Percentiles rank a stretch among this genome's conserved stretches.
Evolutionary conservation across 2,888 invertebrate genomes (phyloP).

Genomic region (Drosophila macrothrix): DNA sequence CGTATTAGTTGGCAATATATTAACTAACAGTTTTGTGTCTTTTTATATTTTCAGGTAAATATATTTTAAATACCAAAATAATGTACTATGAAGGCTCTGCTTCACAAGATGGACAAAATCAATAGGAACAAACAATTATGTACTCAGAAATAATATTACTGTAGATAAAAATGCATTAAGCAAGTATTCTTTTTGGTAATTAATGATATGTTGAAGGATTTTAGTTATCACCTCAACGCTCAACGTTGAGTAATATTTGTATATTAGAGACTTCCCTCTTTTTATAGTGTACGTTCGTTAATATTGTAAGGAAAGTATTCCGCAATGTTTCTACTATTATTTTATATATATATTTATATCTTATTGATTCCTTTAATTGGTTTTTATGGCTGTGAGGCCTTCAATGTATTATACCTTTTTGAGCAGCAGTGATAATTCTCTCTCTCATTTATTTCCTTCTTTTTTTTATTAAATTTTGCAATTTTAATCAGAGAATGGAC

Average conservation of each 20-base stretch:
- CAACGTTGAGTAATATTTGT: background rate
- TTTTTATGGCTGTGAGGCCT: background rate
- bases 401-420: background rate
- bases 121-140: background rate
- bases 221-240: background rate
- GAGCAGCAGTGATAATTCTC: background rate
- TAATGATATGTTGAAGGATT: background rate
- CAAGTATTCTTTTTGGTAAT: background rate
- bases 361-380: slow-evolving; percentile 9
- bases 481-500: slow-evolving; percentile 33
- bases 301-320: background rate
- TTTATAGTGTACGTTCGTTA: background rate
- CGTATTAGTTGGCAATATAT: background rate
- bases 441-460: background rate
- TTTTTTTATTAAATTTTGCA: background rate
- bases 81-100: background rate
- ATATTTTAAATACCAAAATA: background rate
- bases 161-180: background rate
- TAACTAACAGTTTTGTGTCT: background rate
- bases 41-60: slow-evolving; percentile 34
- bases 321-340: background rate
- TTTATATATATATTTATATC: background rate
- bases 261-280: background rate
- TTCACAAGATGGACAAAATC: background rate
- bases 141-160: no score